Evolutionary conservation across 2,888 invertebrate genomes (phyloP).

Genomic region (Acrobasis suavella): DNA sequence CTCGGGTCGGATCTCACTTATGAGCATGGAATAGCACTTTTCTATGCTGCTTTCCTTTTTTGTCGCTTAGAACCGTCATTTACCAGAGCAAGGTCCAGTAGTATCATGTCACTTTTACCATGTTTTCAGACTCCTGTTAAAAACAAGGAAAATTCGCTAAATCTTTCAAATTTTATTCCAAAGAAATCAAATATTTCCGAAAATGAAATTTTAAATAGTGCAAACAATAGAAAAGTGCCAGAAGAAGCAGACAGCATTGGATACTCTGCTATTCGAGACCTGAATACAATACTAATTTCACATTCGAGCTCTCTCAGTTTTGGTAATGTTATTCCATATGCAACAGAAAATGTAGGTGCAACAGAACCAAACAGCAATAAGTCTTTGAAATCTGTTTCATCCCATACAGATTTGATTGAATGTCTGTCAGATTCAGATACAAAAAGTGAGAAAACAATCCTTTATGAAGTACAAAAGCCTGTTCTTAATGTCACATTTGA

Average conservation of each 20-base stretch:
- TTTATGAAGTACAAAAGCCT: conserved; percentile 43
- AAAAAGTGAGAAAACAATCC: conserved; percentile 41
- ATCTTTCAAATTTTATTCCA: conserved; percentile 33
- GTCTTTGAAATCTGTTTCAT: conserved; percentile 42
- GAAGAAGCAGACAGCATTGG: conserved; percentile 40
- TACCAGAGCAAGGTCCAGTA: too few relatives aligned
- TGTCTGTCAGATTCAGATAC: conserved; percentile 20
- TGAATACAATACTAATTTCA: conserved; percentile 35
- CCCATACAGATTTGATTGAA: conserved; percentile 40
- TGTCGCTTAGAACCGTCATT: too few relatives aligned
- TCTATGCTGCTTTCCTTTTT: too few relatives aligned
- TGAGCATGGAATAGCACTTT: too few relatives aligned
- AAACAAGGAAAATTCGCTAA: conserved; percentile 47
- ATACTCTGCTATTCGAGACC: conserved; percentile 50
- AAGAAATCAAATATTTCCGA: conserved; percentile 25
- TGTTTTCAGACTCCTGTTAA: conserved; percentile 38
- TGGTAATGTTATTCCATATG: conserved; percentile 23
- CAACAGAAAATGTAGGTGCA: conserved; percentile 13
- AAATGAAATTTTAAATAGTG: conserved; percentile 1
- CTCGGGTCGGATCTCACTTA: too few relatives aligned
- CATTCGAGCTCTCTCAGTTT: conserved; percentile 28
- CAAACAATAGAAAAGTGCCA: conserved; percentile 30
- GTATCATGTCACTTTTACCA: background rate
- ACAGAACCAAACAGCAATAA: conserved; percentile 27
- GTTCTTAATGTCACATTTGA: conserved; percentile 54